Percentiles rank a stretch among this genome's conserved stretches.
Conservation (phyloP, 2,888 invertebrate genomes). For the Ennomos fuscantarius region DNA sequence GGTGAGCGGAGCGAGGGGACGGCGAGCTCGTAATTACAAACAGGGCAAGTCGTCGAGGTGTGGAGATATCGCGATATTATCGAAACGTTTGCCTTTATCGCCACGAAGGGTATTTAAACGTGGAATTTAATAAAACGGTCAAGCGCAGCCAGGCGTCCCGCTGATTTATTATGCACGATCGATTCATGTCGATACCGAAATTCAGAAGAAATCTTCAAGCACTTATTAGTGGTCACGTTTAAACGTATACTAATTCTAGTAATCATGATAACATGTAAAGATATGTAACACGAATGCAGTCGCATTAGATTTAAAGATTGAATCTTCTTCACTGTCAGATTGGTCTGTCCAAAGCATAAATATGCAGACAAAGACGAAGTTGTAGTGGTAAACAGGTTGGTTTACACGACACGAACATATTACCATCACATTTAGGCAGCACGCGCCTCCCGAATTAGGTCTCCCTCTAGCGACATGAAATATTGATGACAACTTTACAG, state of each 20-base stretch:
- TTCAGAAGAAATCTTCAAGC: background rate
- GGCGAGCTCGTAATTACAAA: slow-evolving; percentile 63
- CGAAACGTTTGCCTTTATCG: slow-evolving; percentile 67
- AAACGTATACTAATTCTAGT: background rate
- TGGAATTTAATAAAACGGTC: slow-evolving; percentile 75
- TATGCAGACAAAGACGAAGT: slow-evolving; percentile 1
- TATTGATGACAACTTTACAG: slow-evolving; percentile 57
- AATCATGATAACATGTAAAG: background rate
- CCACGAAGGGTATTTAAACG: slow-evolving; percentile 69
- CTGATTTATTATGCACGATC: slow-evolving; percentile 59
- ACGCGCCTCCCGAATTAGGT: slow-evolving; percentile 54
- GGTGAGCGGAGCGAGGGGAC: slow-evolving; percentile 39
- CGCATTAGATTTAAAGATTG: background rate
- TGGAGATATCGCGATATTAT: slow-evolving; percentile 76
- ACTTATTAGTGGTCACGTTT: no score
- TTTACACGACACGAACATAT: slow-evolving; percentile 41
- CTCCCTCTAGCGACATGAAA: slow-evolving; percentile 56
- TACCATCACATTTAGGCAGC: slow-evolving; percentile 51
- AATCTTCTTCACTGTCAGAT: slow-evolving; percentile 12
- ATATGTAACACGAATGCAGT: background rate
- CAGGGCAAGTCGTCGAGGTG: slow-evolving; percentile 67
- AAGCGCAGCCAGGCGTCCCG: slow-evolving; percentile 48
- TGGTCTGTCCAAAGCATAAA: slow-evolving; percentile 3
- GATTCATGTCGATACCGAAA: slow-evolving; percentile 18
- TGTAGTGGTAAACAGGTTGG: slow-evolving; percentile 17